phyloP scores from a whole-genome alignment of 2,113 vertebrate species.

The Pycnonotus jocosus region DNA sequence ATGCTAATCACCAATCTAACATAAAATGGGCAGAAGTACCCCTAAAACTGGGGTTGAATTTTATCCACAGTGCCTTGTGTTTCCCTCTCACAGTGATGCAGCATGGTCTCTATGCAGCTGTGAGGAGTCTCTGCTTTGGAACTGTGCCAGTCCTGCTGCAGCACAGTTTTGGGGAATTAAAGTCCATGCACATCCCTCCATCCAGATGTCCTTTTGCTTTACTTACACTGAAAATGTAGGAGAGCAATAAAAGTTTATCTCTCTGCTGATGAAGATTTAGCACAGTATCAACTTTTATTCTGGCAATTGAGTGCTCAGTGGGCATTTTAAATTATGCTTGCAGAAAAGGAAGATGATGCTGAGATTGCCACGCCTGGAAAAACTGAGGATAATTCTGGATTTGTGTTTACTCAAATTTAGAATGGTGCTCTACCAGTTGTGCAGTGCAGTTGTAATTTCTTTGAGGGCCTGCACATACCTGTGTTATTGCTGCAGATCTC shows the following conservation, averaged over 20 bases:
- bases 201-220: neutral
- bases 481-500: neutral
- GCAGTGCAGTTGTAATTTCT: neutral
- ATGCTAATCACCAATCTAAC: neutral
- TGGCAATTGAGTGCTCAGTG: neutral
- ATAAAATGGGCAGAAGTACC: accelerated
- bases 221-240: neutral
- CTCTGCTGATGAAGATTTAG: neutral
- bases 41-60: neutral
- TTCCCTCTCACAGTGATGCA: neutral
- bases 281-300: neutral
- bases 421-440: neutral
- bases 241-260: neutral
- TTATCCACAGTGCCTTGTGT: neutral
- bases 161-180: neutral
- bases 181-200: neutral
- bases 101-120: neutral
- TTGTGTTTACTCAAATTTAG: neutral
- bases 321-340: neutral
- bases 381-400: neutral
- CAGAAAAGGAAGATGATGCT: neutral
- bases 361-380: neutral
- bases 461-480: neutral
- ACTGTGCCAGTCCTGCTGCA: neutral
- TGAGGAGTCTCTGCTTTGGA: neutral